phyloP scores from a whole-genome alignment of 2,113 vertebrate genomes.

The Isurus oxyrinchus region DNA sequence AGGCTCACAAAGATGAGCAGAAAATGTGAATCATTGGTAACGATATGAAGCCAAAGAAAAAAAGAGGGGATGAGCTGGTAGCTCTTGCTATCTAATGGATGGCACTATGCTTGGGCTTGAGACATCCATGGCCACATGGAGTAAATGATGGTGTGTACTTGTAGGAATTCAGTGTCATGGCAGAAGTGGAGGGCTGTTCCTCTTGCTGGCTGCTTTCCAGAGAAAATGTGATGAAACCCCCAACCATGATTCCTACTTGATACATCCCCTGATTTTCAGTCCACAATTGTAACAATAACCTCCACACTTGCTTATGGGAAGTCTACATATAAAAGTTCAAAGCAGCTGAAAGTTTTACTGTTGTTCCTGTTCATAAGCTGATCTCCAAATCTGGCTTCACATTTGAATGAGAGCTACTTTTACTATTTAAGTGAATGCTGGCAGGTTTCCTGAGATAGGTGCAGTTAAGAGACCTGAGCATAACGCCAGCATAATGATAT shows the following conservation, averaged over 20 bases:
- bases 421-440: neutral
- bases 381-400: neutral
- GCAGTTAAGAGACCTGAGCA: neutral
- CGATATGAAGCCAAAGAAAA: neutral
- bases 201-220: neutral
- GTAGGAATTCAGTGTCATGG: neutral
- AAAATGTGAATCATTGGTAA: neutral
- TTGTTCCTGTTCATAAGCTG: neutral
- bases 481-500: neutral
- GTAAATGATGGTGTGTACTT: neutral
- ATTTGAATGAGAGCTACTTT: neutral
- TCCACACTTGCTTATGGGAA: neutral
- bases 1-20: neutral
- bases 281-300: neutral
- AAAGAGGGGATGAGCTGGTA: too few species aligned
- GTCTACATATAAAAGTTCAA: neutral
- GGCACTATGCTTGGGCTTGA: neutral
- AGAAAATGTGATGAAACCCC: neutral
- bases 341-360: neutral
- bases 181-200: neutral
- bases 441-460: neutral
- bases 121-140: neutral
- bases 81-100: neutral
- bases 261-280: neutral
- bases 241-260: neutral